A percentile compares a stretch with the other conserved stretches of the same genome.
These are phyloP conservation scores for Gouania willdenowi DNA, from an alignment of 2,797 vertebrate species.

Conservation along the genomic window DNA sequence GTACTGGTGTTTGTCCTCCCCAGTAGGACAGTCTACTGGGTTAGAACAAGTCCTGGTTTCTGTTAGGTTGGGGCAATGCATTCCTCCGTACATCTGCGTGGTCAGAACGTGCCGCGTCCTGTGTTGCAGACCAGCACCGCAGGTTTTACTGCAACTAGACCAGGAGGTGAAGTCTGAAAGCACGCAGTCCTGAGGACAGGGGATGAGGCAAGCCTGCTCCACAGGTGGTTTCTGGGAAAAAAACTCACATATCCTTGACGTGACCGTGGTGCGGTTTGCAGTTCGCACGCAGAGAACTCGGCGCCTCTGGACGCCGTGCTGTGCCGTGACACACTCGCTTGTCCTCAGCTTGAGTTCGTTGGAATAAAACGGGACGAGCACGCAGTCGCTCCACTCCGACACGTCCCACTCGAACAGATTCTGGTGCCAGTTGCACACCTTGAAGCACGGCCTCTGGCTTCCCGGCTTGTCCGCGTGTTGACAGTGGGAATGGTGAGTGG, in stretches of 20 bases:
- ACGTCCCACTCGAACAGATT: constrained; percentile 92
- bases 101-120: constrained; percentile 81
- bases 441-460: constrained; percentile 87
- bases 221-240: constrained; percentile 80
- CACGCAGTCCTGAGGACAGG: constrained; percentile 91
- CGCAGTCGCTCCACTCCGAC: constrained; percentile 85
- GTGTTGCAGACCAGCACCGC: constrained; percentile 78
- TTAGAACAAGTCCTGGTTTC: constrained; percentile 79
- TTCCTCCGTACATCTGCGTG: constrained; percentile 87
- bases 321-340: constrained; percentile 83
- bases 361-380: constrained; percentile 65
- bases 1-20: constrained; percentile 81
- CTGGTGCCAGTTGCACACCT: constrained; percentile 93
- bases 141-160: constrained; percentile 82
- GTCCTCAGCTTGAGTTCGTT: constrained; percentile 63
- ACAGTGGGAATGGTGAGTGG: constrained; percentile 86
- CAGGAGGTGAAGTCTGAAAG: constrained; percentile 87
- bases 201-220: constrained; percentile 92
- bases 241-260: constrained; percentile 85
- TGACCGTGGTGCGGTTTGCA: constrained; percentile 79
- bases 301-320: constrained; percentile 89
- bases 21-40: constrained; percentile 70
- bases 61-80: constrained; percentile 84
- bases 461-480: constrained; percentile 79
- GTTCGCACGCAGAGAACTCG: constrained; percentile 82